Evolutionary conservation across 2,797 vertebrate genomes (phyloP).

Genomic region (Dromococcyx pavoninus): DNA sequence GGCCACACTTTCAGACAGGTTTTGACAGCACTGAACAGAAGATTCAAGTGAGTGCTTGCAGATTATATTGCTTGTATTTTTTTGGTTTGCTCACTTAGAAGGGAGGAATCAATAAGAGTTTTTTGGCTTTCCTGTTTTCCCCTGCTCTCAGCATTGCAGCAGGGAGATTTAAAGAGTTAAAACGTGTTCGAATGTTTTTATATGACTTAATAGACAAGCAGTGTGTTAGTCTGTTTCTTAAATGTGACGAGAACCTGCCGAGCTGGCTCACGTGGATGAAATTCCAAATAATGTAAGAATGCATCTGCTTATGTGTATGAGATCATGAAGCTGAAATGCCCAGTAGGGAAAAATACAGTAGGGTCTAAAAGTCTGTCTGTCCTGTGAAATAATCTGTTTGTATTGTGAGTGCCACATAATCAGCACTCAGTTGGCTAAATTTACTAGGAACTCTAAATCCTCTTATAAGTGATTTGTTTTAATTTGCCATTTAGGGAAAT

Average conservation of each 20-base stretch:
- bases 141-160: background rate
- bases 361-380: background rate
- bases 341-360: background rate
- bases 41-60: slow-evolving; percentile 82
- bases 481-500: background rate
- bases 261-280: background rate
- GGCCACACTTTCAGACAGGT: slow-evolving; percentile 85
- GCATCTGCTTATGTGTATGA: background rate
- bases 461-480: background rate
- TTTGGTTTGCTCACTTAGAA: background rate
- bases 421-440: background rate
- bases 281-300: background rate
- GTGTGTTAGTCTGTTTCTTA: background rate
- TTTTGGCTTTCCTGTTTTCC: background rate
- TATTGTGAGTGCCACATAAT: background rate
- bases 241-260: background rate
- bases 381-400: background rate
- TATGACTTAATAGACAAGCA: background rate
- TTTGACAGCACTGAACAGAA: slow-evolving; percentile 92
- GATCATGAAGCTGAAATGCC: background rate
- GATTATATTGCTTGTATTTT: background rate
- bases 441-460: background rate
- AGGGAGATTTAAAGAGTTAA: background rate
- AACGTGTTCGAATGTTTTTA: background rate
- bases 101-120: background rate